Conservation (phyloP, 2,888 invertebrate species). For the Clanis bilineata region DNA sequence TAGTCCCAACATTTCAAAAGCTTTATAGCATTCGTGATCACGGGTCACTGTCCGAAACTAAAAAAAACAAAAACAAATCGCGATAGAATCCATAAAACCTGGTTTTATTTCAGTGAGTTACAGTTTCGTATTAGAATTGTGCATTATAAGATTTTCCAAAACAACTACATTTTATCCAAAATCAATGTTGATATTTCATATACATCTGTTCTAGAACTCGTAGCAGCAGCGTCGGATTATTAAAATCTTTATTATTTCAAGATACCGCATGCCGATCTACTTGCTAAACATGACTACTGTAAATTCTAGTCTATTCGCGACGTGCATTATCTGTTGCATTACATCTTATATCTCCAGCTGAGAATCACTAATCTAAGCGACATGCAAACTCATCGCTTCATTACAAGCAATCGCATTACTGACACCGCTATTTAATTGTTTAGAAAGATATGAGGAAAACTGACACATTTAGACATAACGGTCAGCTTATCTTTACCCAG, state of each 20-base stretch:
- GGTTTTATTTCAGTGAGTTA: too few relatives aligned
- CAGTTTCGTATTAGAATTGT: too few relatives aligned
- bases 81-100: too few relatives aligned
- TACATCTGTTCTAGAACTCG: too few relatives aligned
- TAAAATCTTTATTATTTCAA: neutral
- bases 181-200: too few relatives aligned
- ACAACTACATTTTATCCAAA: neutral
- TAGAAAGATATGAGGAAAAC: slow-evolving; percentile 19
- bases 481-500: slow-evolving; percentile 36
- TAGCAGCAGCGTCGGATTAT: neutral
- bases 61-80: too few relatives aligned
- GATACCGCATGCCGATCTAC: neutral
- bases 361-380: neutral
- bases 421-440: slow-evolving; percentile 11
- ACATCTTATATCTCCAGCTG: slow-evolving; percentile 2
- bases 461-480: slow-evolving; percentile 22
- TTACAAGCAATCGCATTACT: neutral
- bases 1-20: too few relatives aligned
- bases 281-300: neutral
- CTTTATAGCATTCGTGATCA: too few relatives aligned
- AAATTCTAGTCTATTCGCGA: neutral
- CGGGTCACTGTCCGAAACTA: too few relatives aligned
- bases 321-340: neutral
- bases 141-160: neutral
- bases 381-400: slow-evolving; percentile 5